Conservation (phyloP, 2,797 vertebrate species). For the Sarcoramphus papa region DNA sequence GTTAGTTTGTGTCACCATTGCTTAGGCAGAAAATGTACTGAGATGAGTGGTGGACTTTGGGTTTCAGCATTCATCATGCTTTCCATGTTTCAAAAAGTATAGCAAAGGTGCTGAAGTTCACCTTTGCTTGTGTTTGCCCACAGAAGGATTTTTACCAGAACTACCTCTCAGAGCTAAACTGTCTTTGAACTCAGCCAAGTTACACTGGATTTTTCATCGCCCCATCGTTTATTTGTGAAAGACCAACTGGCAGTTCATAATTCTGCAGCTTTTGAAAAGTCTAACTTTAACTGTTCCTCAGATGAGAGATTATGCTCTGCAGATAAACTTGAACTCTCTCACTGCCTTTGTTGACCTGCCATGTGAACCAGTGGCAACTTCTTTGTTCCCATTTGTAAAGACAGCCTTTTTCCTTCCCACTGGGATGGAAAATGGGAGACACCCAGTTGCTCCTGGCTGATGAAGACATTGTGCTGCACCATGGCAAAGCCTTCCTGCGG, state of each 20-base stretch:
- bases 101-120: not conserved
- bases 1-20: not conserved
- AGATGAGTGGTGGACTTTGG: not conserved
- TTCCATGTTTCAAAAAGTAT: not conserved
- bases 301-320: not conserved
- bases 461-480: not conserved
- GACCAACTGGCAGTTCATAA: not conserved
- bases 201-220: not conserved
- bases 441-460: not conserved
- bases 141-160: not conserved
- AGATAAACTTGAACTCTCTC: not conserved
- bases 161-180: not conserved
- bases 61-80: not conserved
- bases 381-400: not conserved
- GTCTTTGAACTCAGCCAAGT: not conserved
- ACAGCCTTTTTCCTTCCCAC: not conserved
- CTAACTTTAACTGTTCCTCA: not conserved
- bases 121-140: not conserved
- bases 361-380: not conserved
- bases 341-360: not conserved
- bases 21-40: not conserved
- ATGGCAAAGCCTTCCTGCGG: not conserved
- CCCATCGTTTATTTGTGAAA: not conserved
- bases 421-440: not conserved
- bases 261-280: not conserved